Percentiles rank a stretch among this genome's conserved stretches.
Conservation (phyloP, 2,797 vertebrate species). For the Myripristis murdjan region DNA sequence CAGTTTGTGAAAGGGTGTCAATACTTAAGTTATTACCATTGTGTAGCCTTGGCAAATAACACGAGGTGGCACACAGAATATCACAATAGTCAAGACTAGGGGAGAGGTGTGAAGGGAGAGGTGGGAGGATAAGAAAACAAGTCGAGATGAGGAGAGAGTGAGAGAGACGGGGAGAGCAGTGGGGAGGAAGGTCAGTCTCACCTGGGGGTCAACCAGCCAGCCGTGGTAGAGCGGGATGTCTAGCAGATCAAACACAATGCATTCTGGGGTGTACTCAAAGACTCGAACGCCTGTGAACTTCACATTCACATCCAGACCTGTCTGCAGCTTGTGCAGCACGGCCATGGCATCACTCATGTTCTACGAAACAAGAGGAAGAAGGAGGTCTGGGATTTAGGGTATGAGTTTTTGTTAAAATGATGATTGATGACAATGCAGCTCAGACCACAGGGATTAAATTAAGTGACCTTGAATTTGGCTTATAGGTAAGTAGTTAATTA, state of each 20-base stretch:
- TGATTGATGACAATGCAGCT: neutral
- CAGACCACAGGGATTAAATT: neutral
- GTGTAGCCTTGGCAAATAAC: neutral
- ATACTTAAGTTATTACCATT: neutral
- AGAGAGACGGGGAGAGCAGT: slow-evolving; percentile 7
- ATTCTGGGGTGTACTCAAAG: slow-evolving; percentile 98
- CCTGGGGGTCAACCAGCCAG: slow-evolving; percentile 99
- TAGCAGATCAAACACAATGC: slow-evolving; percentile 98
- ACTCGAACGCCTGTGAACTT: slow-evolving; percentile 97
- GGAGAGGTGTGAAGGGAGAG: too few species aligned
- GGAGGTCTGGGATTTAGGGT: too few species aligned
- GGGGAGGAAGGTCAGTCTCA: slow-evolving; percentile 72
- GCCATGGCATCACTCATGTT: slow-evolving; percentile 99
- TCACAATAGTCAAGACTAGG: neutral
- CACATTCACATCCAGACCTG: slow-evolving; percentile 97
- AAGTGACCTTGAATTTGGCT: neutral
- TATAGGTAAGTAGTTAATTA: too few species aligned
- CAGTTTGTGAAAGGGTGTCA: neutral
- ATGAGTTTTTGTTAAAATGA: neutral
- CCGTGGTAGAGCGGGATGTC: slow-evolving; percentile 99
- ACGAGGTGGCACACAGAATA: neutral
- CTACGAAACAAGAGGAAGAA: slow-evolving; percentile 76
- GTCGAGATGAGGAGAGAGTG: neutral
- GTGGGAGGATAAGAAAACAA: neutral
- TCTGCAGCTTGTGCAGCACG: slow-evolving; percentile 97